phyloP scores from a whole-genome alignment of 2,113 vertebrate species.

The Nothobranchius furzeri region DNA sequence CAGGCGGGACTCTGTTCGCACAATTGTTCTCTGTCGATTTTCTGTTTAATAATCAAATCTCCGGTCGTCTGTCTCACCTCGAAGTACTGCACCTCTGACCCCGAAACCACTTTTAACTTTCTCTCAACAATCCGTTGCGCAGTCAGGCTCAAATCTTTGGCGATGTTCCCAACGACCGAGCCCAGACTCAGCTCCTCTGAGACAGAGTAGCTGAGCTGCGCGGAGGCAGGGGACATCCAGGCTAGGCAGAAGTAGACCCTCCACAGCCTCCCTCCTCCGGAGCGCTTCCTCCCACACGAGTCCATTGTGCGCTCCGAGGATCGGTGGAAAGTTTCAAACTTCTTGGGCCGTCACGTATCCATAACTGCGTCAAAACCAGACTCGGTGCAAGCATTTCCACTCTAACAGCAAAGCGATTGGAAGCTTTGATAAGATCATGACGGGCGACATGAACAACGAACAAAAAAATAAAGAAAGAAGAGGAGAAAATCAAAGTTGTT shows the following conservation, averaged over 20 bases:
- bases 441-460: constrained; percentile 34
- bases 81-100: constrained; percentile 76
- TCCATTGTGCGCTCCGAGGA: constrained; percentile 76
- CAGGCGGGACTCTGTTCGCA: constrained; percentile 69
- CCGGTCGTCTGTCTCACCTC: constrained; percentile 74
- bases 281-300: constrained; percentile 76
- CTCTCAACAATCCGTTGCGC: constrained; percentile 61
- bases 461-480: constrained; percentile 40
- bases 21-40: constrained; percentile 79
- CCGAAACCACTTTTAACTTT: constrained; percentile 73
- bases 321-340: constrained; percentile 59
- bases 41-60: constrained; percentile 78
- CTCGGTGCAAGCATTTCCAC: constrained; percentile 57
- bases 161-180: constrained; percentile 80
- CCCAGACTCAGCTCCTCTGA: constrained; percentile 78
- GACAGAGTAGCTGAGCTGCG: constrained; percentile 79
- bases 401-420: constrained; percentile 52
- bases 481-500: constrained; percentile 63
- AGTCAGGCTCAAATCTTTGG: constrained; percentile 75
- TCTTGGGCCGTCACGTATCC: constrained; percentile 67
- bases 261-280: constrained; percentile 80
- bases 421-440: constrained; percentile 69
- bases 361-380: constrained; percentile 59
- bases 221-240: constrained; percentile 55
- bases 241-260: constrained; percentile 81